Percentiles rank a stretch among this genome's conserved stretches.
Conservation (phyloP, 2,888 invertebrate species). For the Coenonympha glycerion region DNA sequence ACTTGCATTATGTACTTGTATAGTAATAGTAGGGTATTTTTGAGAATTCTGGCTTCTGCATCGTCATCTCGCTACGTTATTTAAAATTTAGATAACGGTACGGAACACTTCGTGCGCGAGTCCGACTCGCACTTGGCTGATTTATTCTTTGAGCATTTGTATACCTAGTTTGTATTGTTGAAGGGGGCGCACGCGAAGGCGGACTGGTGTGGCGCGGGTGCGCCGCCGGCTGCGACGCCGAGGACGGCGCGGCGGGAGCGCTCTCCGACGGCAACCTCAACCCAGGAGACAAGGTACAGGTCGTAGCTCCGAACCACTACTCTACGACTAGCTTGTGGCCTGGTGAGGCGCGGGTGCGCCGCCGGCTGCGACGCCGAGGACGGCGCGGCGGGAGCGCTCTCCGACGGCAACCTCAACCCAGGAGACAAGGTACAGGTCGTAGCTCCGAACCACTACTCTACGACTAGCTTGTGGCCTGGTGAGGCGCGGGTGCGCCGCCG, state of each 20-base stretch:
- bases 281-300: conserved; percentile 78
- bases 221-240: conserved; percentile 72
- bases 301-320: conserved; percentile 11
- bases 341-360: conserved; percentile 34
- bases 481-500: conserved; percentile 45
- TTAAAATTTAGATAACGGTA: no score
- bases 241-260: conserved; percentile 72
- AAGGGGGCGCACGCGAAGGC: conserved; percentile 74
- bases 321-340: conserved; percentile 32
- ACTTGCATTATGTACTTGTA: no score
- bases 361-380: conserved; percentile 73
- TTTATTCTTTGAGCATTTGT: no score
- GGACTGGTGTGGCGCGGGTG: conserved; percentile 30
- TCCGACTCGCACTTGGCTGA: no score
- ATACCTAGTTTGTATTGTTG: conserved; percentile 15
- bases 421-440: conserved; percentile 74
- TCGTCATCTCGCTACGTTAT: no score
- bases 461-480: conserved; percentile 32
- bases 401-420: conserved; percentile 78
- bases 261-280: conserved; percentile 76
- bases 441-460: conserved; percentile 2
- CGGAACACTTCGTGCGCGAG: no score
- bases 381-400: conserved; percentile 71
- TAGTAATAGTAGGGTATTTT: no score
- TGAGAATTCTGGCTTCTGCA: no score